These are phyloP conservation scores for Potamarius usumacintae DNA, from an alignment of 2,113 vertebrate genomes.

Conservation along the genomic window DNA sequence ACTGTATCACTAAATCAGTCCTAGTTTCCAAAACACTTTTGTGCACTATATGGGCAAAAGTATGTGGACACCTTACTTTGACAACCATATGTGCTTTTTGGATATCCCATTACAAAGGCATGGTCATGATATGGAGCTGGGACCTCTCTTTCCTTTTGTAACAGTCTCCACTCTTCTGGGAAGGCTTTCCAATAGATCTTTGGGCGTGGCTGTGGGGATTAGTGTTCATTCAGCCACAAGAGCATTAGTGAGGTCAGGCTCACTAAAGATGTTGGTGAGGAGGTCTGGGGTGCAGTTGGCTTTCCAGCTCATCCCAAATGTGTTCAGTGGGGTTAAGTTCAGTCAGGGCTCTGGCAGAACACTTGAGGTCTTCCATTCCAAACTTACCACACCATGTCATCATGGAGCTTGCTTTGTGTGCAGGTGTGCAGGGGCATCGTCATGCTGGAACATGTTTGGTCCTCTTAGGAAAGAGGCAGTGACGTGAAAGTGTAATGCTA, in stretches of 20 bases:
- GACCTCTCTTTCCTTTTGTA: not conserved
- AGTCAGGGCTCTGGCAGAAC: too few species aligned
- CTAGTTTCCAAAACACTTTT: not conserved
- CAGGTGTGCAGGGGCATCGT: not conserved
- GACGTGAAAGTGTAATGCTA: not conserved
- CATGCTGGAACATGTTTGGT: not conserved
- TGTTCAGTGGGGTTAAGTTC: too few species aligned
- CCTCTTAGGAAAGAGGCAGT: not conserved
- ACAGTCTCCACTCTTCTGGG: not conserved
- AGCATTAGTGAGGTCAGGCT: not conserved
- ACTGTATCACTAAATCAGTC: not conserved
- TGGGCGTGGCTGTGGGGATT: not conserved
- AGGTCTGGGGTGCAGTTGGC: too few species aligned
- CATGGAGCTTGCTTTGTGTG: not conserved
- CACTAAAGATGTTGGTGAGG: not conserved
- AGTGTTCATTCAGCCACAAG: not conserved
- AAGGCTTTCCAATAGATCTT: not conserved
- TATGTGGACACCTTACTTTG: not conserved
- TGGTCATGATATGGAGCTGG: not conserved
- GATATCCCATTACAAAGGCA: too few species aligned
- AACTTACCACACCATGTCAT: not conserved
- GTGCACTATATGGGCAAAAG: not conserved
- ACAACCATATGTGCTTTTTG: too few species aligned
- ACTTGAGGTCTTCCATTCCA: too few species aligned
- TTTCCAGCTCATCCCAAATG: too few species aligned